phyloP scores from a whole-genome alignment of 2,113 vertebrate species.

The Patagioenas fasciata region DNA sequence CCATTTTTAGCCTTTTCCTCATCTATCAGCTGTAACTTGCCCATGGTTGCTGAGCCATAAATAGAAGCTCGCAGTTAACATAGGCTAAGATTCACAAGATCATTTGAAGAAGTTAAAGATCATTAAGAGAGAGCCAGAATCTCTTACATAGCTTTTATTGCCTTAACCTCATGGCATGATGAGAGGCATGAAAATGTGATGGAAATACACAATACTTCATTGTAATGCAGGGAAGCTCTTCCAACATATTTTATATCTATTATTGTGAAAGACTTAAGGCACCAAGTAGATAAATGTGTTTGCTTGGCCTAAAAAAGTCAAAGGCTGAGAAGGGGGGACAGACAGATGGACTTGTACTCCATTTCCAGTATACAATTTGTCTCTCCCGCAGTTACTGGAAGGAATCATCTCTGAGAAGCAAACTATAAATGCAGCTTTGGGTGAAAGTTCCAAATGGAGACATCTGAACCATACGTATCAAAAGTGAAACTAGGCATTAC shows the following conservation, averaged over 20 bases:
- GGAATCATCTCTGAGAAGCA: neutral
- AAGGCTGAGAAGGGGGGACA: neutral
- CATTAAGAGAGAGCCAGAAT: neutral
- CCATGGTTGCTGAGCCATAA: conserved; percentile 5
- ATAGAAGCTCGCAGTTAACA: neutral
- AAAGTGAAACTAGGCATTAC: neutral
- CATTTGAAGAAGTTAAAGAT: neutral
- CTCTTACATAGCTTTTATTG: neutral
- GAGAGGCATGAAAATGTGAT: neutral
- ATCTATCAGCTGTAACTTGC: conserved; percentile 28
- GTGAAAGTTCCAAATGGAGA: neutral
- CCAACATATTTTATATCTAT: neutral
- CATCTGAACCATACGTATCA: neutral
- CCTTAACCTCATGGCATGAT: neutral
- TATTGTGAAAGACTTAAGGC: neutral
- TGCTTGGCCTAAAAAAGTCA: neutral
- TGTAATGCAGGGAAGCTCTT: neutral
- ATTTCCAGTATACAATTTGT: neutral
- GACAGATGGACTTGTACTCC: neutral
- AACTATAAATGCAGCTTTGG: neutral
- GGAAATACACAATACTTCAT: neutral
- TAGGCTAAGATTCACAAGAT: neutral
- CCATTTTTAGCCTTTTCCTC: conserved; percentile 62
- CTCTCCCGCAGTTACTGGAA: neutral
- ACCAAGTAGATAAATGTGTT: neutral